Evolutionary conservation across 2,888 invertebrate species (phyloP).

Genomic region (Caenorhabditis doughertyi): DNA sequence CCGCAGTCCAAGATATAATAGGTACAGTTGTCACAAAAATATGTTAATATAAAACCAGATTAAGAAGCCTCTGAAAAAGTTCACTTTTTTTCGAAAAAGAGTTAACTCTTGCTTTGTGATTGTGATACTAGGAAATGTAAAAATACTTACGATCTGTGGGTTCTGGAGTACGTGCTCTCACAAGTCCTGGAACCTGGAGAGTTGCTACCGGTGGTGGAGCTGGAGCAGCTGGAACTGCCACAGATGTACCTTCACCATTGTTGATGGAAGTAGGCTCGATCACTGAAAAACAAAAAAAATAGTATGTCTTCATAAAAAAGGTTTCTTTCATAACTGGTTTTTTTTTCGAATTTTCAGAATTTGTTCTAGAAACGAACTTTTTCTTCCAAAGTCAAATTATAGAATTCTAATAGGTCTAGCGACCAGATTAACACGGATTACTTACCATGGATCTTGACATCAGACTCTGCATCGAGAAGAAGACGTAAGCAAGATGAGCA

Average conservation of each 20-base stretch:
- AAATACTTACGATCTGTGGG: constrained; percentile 48
- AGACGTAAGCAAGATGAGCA: constrained; percentile 73
- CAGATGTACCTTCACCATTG: constrained; percentile 63
- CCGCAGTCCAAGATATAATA: too few species aligned
- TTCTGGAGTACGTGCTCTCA: constrained; percentile 33
- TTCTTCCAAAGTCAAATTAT: too few species aligned
- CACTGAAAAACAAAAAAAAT: constrained; percentile 70
- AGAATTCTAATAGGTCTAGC: too few species aligned
- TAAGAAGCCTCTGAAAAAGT: too few species aligned
- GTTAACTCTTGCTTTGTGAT: too few species aligned
- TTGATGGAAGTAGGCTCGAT: constrained; percentile 75
- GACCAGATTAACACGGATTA: constrained; percentile 14
- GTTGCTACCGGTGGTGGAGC: constrained; percentile 37
- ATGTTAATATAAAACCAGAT: too few species aligned
- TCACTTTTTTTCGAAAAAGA: too few species aligned
- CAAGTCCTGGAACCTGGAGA: constrained; percentile 65
- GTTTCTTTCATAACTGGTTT: too few species aligned
- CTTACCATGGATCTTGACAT: constrained; percentile 76
- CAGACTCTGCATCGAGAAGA: constrained; percentile 73
- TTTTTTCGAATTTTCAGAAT: not conserved
- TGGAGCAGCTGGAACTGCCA: constrained; percentile 18
- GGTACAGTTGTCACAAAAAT: too few species aligned
- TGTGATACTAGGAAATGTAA: too few species aligned
- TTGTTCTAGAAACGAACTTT: too few species aligned
- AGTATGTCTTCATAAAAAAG: not conserved